Base-by-base conservation (phyloP, 2,797 vertebrate species). In the Rhinella marina region DNA sequence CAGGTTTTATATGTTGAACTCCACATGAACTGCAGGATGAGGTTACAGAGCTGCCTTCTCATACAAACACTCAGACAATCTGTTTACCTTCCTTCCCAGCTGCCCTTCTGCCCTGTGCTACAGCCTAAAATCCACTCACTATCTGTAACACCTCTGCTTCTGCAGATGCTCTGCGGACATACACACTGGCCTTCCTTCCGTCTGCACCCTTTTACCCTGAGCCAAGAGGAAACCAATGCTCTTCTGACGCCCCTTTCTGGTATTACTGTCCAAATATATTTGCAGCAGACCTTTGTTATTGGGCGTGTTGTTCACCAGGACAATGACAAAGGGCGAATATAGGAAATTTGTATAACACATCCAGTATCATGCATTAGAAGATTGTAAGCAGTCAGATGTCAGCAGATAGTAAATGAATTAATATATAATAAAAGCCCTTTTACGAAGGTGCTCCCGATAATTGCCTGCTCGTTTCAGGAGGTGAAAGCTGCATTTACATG, bases 1-100 rank as follows among this genome's bases (percentile, higher is more conserved):
- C 73, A 83, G 72, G 16, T 25, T 41, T 91, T 95, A 95, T 96
- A 93, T 97, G 94, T 93, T 98, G 97, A 99, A 97, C 98, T 99
- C 94, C 92, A 91, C 92, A 92, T 98, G 98, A 98, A 96, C 97
- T 95, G 94, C 91, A 83, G 94, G 92, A 93, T 1, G 59, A 90
- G 91, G 94, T 94, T 94, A 92, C 88, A 92, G 93, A 94, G 92
- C 92, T 94, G 93, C 95, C 93, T 93, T 93, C 92, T 94, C 93
- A 95, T 92, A 93, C 95, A 97, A 96, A 96, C 94, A 92, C 90
- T 93, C 92, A 89, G 93, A 93, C 94, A 94, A 92, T 94, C 93
- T 96, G 95, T 95, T 96, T 93, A 94, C 94, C 94, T 94, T 96
- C 84, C 95, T 95, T 93, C 92, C 94, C 93, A 78, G 52, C 61